Evolutionary conservation across 2,888 invertebrate genomes (phyloP).

Genomic region (Automeris io): DNA sequence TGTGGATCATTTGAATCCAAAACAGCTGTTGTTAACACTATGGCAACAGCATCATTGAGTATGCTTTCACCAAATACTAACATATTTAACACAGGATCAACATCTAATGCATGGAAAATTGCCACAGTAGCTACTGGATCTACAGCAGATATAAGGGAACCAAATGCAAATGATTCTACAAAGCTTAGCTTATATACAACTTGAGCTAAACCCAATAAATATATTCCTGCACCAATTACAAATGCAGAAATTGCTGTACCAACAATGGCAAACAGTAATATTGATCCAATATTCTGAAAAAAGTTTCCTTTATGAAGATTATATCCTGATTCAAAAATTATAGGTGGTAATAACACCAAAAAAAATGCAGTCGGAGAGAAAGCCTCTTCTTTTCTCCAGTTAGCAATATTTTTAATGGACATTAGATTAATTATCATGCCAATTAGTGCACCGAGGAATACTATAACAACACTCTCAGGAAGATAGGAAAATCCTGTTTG

Average conservation of each 20-base stretch:
- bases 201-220: conserved; percentile 93
- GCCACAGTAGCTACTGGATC: conserved; percentile 99
- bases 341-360: conserved; percentile 96
- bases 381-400: conserved; percentile 98
- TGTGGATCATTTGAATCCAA: conserved; percentile 79
- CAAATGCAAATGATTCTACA: conserved; percentile 99
- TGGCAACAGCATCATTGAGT: conserved; percentile 98
- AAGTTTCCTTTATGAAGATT: conserved; percentile 98
- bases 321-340: conserved; percentile 99
- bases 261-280: conserved; percentile 97
- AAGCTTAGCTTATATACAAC: conserved; percentile 95
- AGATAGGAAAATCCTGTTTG: conserved; percentile 97
- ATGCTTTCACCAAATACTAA: conserved; percentile 97
- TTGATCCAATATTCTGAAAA: conserved; percentile 99
- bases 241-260: conserved; percentile 98
- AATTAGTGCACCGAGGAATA: conserved; percentile 94
- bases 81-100: conserved; percentile 99
- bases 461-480: conserved; percentile 98
- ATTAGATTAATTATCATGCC: conserved; percentile 93
- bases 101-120: conserved; percentile 97
- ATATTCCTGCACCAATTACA: conserved; percentile 97
- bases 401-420: conserved; percentile 91
- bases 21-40: conserved; percentile 95
- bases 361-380: conserved; percentile 99
- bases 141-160: conserved; percentile 97